These are phyloP conservation scores for Cervus canadensis DNA, from an alignment of 2,113 vertebrate species.

Conservation along the genomic window DNA sequence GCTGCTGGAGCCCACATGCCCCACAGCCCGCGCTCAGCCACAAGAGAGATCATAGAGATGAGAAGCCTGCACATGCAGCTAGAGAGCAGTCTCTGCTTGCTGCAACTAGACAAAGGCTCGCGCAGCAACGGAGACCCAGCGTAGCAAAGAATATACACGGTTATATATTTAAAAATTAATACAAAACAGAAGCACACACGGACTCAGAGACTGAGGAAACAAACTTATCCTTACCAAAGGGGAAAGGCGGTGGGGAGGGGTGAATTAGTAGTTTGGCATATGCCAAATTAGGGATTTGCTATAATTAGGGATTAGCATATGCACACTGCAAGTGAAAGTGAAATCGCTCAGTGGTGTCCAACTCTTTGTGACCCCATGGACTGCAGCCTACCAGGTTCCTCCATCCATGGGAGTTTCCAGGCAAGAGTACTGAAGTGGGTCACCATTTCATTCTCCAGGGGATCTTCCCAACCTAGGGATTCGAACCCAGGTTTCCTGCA, in stretches of 20 bases:
- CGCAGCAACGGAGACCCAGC: background rate
- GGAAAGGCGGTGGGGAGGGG: background rate
- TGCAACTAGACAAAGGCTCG: background rate
- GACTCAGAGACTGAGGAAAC: background rate
- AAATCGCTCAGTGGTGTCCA: too few species aligned
- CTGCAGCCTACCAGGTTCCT: too few species aligned
- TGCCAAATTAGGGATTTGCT: too few species aligned
- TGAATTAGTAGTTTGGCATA: background rate
- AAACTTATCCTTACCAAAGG: background rate
- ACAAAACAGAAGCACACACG: background rate
- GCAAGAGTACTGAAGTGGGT: too few species aligned
- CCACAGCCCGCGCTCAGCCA: background rate
- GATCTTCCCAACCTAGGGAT: too few species aligned
- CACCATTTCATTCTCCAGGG: too few species aligned
- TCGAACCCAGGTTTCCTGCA: fast-evolving
- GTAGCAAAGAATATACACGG: fast-evolving
- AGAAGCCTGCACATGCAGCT: background rate
- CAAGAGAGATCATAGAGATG: background rate
- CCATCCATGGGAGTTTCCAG: too few species aligned
- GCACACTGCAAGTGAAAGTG: too few species aligned
- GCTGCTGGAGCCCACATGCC: background rate
- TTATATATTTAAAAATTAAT: background rate
- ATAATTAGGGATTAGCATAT: too few species aligned
- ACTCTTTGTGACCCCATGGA: too few species aligned
- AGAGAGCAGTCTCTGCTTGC: background rate